These are phyloP conservation scores for Rhynchomys soricoides DNA, from an alignment of 2,113 vertebrate species.

Conservation along the genomic window DNA sequence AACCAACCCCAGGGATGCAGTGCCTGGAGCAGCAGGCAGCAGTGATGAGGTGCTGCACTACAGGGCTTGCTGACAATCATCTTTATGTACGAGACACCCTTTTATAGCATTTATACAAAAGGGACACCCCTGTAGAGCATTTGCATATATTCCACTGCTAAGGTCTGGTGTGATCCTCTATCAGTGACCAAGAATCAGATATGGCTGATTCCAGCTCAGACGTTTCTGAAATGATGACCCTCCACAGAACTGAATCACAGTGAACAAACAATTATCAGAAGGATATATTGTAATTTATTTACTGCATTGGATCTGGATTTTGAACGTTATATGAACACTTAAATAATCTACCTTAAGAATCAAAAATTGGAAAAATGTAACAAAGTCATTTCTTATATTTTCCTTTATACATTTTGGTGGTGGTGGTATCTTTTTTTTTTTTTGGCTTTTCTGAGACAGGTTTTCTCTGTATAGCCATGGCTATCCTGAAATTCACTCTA, in stretches of 20 bases:
- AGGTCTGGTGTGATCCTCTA: neutral
- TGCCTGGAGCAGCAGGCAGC: slow-evolving; percentile 87
- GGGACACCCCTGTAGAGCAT: neutral
- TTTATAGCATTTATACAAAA: slow-evolving; percentile 84
- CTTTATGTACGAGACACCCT: neutral
- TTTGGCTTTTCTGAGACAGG: neutral
- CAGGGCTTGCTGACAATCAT: neutral
- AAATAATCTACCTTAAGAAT: neutral
- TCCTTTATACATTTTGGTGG: neutral
- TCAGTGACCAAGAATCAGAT: neutral
- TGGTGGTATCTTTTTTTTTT: neutral
- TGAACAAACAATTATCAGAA: slow-evolving; percentile 24
- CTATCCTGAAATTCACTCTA: neutral
- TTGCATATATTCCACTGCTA: neutral
- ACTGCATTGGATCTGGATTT: neutral
- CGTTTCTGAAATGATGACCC: neutral
- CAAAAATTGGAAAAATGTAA: slow-evolving; percentile 49
- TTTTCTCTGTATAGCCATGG: neutral
- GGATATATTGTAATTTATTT: slow-evolving; percentile 24
- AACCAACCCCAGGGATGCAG: slow-evolving; percentile 87
- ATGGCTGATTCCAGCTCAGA: neutral
- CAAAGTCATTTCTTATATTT: slow-evolving; percentile 33
- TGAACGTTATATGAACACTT: neutral
- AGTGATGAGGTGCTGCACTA: slow-evolving; percentile 79
- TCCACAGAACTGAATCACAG: neutral